Evolutionary conservation across 2,113 vertebrate species (phyloP), one percentile per base, ranked within the genome.

Genomic region (Mastomys natalensis): DNA sequence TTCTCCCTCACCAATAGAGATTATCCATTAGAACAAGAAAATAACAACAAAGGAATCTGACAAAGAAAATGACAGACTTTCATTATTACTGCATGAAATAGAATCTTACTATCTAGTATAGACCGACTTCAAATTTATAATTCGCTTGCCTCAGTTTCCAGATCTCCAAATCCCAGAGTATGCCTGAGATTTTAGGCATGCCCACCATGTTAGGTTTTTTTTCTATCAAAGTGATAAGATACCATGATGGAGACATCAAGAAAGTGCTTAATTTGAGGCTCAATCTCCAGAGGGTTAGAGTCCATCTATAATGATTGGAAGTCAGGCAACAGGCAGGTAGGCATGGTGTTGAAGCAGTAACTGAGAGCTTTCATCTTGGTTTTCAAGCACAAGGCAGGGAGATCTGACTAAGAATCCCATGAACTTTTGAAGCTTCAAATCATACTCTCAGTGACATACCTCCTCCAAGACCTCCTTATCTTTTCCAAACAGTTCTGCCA

Each of bases 11-110:
- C 58, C 21, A 84, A 19, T 15, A n/a, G 85, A 22, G 21, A 95
- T 72, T 95, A 96, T 70, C 48, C 95, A 80, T 68, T 51, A 58
- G 45, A 85, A 94, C 53, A 97, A 96, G 78, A 43, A 55, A 98
- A 78, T 58, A 40, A 62, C 16, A 55, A 72, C 12, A 93, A 93
- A 95, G 70, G 97, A 97, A 97, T 74, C 43, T 70, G 58, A 62
- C 17, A 22, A 74, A 93, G 48, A 58, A 93, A 81, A 66, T 31
- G 90, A 81, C 6, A 0, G 84, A 26, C 16, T 98, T 96, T 94
- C 6, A 7, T 15, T 29, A 8, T 40, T 53, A 34, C 13, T 51
- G 13, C 26, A 12, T 29, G 58, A 80, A 62, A 66, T 10, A 16
- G 34, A 37, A 24, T n/a, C 72, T n/a, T n/a, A 29, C 40, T 40